A percentile compares a stretch with the other conserved stretches of the same genome.
phyloP scores from a whole-genome alignment of 2,888 invertebrate species.

The Hypomecis punctinalis region DNA sequence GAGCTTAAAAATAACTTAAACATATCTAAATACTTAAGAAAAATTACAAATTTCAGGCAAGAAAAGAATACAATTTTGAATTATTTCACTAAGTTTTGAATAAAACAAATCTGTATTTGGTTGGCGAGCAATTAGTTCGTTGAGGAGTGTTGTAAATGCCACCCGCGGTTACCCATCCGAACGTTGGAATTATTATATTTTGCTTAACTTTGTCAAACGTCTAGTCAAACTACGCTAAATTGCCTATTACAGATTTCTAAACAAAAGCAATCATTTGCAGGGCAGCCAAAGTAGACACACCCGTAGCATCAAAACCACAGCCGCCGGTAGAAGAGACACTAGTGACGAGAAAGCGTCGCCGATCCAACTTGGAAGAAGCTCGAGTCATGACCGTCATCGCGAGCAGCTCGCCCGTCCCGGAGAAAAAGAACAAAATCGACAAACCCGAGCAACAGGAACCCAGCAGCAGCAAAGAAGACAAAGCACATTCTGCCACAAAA shows the following conservation, averaged over 20 bases:
- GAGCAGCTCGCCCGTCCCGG: slow-evolving; percentile 38
- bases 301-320: neutral
- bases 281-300: slow-evolving; percentile 3
- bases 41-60: no score
- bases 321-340: slow-evolving; percentile 35
- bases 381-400: slow-evolving; percentile 60
- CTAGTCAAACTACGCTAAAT: no score
- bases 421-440: slow-evolving; percentile 56
- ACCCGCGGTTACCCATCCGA: no score
- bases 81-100: no score
- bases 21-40: no score
- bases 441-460: slow-evolving; percentile 42
- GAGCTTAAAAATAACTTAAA: no score
- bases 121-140: no score
- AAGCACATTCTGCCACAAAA: slow-evolving; percentile 24
- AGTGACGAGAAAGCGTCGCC: slow-evolving; percentile 66
- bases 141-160: no score
- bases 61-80: no score
- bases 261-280: slow-evolving; percentile 17
- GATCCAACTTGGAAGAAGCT: slow-evolving; percentile 68
- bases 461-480: slow-evolving; percentile 35
- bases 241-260: neutral
- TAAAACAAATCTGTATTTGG: no score
- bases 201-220: no score
- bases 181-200: no score